phyloP scores from a whole-genome alignment of 2,888 invertebrate species.

The Meloe dianella region DNA sequence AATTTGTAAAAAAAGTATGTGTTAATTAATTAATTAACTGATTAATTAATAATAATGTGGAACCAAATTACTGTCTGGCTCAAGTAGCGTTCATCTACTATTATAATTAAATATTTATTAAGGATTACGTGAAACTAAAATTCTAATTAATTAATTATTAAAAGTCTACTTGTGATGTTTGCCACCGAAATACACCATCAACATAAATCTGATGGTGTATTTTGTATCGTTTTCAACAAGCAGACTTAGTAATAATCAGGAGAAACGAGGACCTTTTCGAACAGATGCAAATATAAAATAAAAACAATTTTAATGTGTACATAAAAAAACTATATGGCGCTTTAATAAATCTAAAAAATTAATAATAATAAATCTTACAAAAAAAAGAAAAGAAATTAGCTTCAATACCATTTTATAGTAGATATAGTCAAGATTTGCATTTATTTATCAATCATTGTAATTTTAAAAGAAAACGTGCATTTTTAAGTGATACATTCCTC shows the following conservation, averaged over 20 bases:
- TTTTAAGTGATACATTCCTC: slow-evolving; percentile 52
- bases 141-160: slow-evolving; percentile 32
- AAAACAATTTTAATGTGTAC: slow-evolving; percentile 50
- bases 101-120: slow-evolving; percentile 20
- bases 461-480: slow-evolving; percentile 38
- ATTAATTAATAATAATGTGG: slow-evolving; percentile 49
- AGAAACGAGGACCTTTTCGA: slow-evolving; percentile 45
- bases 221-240: slow-evolving; percentile 23
- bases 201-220: no score
- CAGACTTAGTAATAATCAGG: slow-evolving; percentile 43
- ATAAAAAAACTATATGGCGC: slow-evolving; percentile 52
- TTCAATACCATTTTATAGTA: slow-evolving; percentile 50
- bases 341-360: slow-evolving; percentile 41
- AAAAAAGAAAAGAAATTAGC: slow-evolving; percentile 43
- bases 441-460: slow-evolving; percentile 36
- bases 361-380: background rate
- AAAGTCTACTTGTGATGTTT: slow-evolving; percentile 42
- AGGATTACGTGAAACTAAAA: slow-evolving; percentile 29
- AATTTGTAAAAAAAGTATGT: slow-evolving; percentile 41
- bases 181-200: no score
- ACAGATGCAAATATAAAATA: slow-evolving; percentile 43
- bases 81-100: slow-evolving; percentile 50
- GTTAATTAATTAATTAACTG: slow-evolving; percentile 38
- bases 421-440: slow-evolving; percentile 42
- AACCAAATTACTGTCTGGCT: slow-evolving; percentile 54